These are phyloP conservation scores for Troglohyphantes excavatus DNA, from an alignment of 2,888 invertebrate species.

Conservation along the genomic window DNA sequence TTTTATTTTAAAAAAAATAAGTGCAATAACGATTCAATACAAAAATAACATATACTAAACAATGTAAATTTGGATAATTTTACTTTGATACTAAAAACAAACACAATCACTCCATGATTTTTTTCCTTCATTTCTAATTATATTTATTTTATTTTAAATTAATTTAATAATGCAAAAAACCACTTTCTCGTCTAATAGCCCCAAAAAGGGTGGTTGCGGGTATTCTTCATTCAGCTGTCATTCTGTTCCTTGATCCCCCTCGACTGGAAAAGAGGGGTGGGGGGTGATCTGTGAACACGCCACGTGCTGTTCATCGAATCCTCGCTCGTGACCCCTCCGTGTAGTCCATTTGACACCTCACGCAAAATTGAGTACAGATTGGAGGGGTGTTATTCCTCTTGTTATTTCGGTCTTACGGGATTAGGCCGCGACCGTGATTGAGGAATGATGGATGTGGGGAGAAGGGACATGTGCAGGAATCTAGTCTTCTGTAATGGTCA, in stretches of 20 bases:
- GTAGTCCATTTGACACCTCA: slow-evolving; percentile 72
- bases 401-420: slow-evolving; percentile 74
- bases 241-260: slow-evolving; percentile 45
- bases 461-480: slow-evolving; percentile 30
- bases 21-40: too few relatives aligned
- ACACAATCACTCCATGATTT: too few relatives aligned
- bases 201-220: slow-evolving; percentile 29
- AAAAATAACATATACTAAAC: too few relatives aligned
- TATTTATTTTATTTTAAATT: neutral
- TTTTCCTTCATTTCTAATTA: too few relatives aligned
- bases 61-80: too few relatives aligned
- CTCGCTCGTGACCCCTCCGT: slow-evolving; percentile 39
- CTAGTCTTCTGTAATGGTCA: too few relatives aligned
- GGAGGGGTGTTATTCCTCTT: slow-evolving; percentile 54
- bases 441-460: slow-evolving; percentile 40
- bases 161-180: neutral
- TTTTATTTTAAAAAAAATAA: too few relatives aligned
- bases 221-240: slow-evolving; percentile 26
- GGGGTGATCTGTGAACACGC: slow-evolving; percentile 43
- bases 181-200: neutral
- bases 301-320: slow-evolving; percentile 60
- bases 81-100: too few relatives aligned
- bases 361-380: slow-evolving; percentile 64
- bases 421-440: slow-evolving; percentile 52
- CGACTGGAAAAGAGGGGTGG: neutral